Conservation (phyloP, 2,797 vertebrate genomes). For the Falco biarmicus region DNA sequence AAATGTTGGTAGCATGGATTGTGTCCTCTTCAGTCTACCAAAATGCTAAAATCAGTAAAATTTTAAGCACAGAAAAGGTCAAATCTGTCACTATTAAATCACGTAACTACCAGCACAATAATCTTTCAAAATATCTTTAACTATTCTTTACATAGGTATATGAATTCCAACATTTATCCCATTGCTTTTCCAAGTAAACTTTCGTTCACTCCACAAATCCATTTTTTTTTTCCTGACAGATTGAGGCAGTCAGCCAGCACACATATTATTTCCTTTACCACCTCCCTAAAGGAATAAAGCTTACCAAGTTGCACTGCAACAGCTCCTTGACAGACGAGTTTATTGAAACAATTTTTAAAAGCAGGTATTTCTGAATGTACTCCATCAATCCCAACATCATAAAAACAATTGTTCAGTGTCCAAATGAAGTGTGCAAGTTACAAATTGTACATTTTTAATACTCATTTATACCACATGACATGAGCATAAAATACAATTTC, state of each 20-base stretch:
- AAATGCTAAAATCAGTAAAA: background rate
- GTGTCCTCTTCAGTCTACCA: background rate
- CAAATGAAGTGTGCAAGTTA: conserved; percentile 4
- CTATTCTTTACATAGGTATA: background rate
- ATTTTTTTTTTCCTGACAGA: background rate
- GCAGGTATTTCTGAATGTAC: background rate
- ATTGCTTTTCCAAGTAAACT: background rate
- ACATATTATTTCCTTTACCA: background rate
- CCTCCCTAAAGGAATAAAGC: background rate
- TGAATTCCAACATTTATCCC: background rate
- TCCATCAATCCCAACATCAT: background rate
- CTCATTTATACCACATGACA: conserved; percentile 42
- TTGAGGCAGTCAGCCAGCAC: fast-evolving
- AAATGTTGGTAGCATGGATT: background rate
- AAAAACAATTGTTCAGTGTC: conserved; percentile 22
- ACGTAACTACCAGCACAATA: background rate
- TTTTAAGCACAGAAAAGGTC: background rate
- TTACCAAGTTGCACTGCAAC: background rate
- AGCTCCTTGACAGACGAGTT: conserved; percentile 4
- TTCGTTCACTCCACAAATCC: background rate
- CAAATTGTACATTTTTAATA: conserved; percentile 15
- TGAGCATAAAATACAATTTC: conserved; percentile 37
- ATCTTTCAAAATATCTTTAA: background rate
- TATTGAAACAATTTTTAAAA: conserved; percentile 51
- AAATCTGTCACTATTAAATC: background rate